phyloP scores from a whole-genome alignment of 2,113 vertebrate genomes.

The Bos javanicus region DNA sequence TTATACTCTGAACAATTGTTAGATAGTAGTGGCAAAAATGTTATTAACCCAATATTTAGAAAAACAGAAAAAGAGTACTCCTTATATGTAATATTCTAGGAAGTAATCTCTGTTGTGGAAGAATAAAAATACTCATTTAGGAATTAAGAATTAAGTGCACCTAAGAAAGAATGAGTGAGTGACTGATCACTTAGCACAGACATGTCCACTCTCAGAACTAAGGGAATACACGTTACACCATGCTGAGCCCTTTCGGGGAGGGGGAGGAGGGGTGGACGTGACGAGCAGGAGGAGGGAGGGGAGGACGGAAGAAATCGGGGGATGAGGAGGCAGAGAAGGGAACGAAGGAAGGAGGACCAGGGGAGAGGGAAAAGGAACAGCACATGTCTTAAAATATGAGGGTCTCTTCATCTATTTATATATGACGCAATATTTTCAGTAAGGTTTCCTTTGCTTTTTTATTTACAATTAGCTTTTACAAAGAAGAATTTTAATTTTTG shows the following conservation, averaged over 20 bases:
- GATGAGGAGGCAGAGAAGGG: fast-evolving
- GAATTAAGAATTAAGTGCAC: too few species aligned
- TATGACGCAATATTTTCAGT: neutral
- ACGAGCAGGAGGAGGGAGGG: neutral
- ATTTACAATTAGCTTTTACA: neutral
- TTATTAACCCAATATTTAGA: too few species aligned
- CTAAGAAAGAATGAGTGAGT: too few species aligned
- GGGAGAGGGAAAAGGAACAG: neutral
- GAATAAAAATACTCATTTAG: too few species aligned
- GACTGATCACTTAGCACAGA: neutral
- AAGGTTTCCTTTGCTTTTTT: neutral
- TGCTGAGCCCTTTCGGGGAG: neutral
- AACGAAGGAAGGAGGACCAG: neutral
- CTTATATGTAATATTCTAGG: too few species aligned
- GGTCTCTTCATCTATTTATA: neutral
- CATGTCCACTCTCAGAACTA: neutral
- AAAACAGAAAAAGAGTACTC: too few species aligned
- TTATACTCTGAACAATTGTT: too few species aligned
- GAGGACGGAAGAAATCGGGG: fast-evolving
- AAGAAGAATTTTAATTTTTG: neutral
- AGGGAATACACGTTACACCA: neutral
- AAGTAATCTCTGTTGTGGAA: too few species aligned
- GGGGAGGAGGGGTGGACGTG: fast-evolving
- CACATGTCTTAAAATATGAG: neutral
- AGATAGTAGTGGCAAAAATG: too few species aligned